phyloP scores from a whole-genome alignment of 2,888 invertebrate genomes.

The Molorchus minor region DNA sequence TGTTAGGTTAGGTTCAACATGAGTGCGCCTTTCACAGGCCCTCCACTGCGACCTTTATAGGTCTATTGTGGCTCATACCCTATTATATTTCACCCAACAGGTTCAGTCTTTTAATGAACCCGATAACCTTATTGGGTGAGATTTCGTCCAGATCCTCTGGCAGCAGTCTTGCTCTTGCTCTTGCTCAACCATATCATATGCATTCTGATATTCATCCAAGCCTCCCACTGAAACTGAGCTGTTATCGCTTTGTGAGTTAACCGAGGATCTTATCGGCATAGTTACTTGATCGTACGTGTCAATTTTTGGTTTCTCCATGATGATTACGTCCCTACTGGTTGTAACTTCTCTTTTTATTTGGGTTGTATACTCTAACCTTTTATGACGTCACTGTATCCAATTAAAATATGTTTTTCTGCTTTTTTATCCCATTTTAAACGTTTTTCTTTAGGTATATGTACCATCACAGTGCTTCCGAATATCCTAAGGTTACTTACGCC shows the following conservation, averaged over 20 bases:
- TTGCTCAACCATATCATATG: not conserved
- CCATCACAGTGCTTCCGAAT: conserved; percentile 35
- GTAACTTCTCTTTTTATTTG: not conserved
- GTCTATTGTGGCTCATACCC: too few species aligned
- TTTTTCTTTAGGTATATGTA: conserved; percentile 36
- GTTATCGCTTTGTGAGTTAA: not conserved
- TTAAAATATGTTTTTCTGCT: conserved; percentile 33
- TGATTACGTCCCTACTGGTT: conserved; percentile 19
- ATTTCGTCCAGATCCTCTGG: too few species aligned
- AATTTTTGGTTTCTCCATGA: conserved; percentile 14
- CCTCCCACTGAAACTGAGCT: not conserved
- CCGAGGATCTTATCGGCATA: not conserved
- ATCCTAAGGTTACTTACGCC: conserved; percentile 41
- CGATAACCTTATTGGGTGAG: too few species aligned
- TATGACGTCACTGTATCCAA: conserved; percentile 39
- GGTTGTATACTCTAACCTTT: conserved; percentile 37
- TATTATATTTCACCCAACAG: too few species aligned
- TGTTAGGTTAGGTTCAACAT: too few species aligned
- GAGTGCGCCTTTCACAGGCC: too few species aligned
- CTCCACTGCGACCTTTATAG: too few species aligned
- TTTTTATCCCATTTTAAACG: conserved; percentile 40
- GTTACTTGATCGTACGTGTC: not conserved
- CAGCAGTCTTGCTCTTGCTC: too few species aligned
- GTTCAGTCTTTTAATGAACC: too few species aligned
- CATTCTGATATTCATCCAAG: not conserved